A percentile compares a stretch with the other conserved stretches of the same genome.
These are phyloP conservation scores for Bubo blakistoni DNA, from an alignment of 2,113 vertebrate species.

Conservation along the genomic window DNA sequence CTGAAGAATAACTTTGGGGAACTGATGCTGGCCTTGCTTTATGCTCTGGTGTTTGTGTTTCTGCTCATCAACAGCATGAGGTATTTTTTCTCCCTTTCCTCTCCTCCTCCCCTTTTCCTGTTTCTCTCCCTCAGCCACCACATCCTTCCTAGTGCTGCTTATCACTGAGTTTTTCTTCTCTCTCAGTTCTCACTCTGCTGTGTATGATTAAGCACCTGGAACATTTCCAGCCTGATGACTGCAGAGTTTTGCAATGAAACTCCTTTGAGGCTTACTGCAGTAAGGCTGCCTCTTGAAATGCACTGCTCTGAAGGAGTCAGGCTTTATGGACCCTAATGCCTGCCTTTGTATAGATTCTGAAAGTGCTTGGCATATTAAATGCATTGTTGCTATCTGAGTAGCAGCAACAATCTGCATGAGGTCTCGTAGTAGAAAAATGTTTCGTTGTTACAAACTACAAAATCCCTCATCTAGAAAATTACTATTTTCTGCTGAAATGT, in stretches of 20 bases:
- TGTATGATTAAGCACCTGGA: constrained; percentile 13
- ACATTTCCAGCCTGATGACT: background rate
- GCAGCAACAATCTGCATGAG: background rate
- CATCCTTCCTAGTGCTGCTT: constrained; percentile 31
- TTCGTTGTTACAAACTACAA: background rate
- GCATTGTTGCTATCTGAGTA: background rate
- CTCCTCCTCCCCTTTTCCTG: constrained; percentile 45
- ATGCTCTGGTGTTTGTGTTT: background rate
- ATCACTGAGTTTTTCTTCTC: background rate
- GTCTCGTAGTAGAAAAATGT: background rate
- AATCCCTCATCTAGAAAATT: background rate
- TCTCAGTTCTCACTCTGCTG: background rate
- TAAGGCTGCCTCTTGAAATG: background rate
- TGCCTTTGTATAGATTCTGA: background rate
- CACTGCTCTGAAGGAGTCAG: background rate
- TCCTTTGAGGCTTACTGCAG: background rate
- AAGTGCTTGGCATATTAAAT: background rate
- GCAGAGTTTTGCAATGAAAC: constrained; percentile 14
- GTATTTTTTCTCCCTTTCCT: background rate
- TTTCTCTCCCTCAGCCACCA: background rate
- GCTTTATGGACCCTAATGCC: background rate
- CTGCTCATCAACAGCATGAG: background rate
- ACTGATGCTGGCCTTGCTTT: background rate
- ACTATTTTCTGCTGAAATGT: background rate
- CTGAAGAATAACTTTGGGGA: background rate